Evolutionary conservation across 2,113 vertebrate genomes (phyloP).

Genomic region (Nanorana parkeri): DNA sequence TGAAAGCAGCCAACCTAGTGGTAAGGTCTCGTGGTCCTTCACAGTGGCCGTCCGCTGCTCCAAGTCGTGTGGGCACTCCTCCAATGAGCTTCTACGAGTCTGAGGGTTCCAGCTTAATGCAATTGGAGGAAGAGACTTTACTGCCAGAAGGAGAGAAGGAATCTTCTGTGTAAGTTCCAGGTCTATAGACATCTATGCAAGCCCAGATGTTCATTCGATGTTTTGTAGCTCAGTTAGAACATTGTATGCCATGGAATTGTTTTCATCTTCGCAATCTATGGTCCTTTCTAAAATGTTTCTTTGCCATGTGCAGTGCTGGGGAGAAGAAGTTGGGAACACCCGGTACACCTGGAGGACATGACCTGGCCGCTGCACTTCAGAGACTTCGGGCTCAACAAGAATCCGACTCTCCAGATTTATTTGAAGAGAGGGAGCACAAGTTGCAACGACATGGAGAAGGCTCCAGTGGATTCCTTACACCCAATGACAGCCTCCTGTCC

Average conservation of each 20-base stretch:
- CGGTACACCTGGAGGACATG: conserved; percentile 77
- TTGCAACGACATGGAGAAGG: conserved; percentile 68
- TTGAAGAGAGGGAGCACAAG: conserved; percentile 77
- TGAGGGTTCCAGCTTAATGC: conserved; percentile 66
- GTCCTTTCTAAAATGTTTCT: background rate
- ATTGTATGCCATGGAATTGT: too few species aligned
- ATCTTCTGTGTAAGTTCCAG: background rate
- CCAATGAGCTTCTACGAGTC: conserved; percentile 70
- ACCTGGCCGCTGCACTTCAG: conserved; percentile 81
- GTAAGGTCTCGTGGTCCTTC: conserved; percentile 71
- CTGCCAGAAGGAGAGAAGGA: rapidly evolving
- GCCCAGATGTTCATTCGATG: too few species aligned
- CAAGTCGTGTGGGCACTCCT: conserved; percentile 77
- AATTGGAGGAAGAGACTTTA: background rate
- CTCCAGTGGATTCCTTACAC: conserved; percentile 83
- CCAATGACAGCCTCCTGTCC: conserved; percentile 78
- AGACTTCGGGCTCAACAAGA: conserved; percentile 79
- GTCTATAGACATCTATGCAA: background rate
- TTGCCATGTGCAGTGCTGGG: conserved; percentile 42
- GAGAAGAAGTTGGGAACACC: conserved; percentile 72
- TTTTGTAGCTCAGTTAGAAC: background rate
- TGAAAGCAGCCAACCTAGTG: conserved; percentile 77
- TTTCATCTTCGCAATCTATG: background rate
- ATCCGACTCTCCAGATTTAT: conserved; percentile 74
- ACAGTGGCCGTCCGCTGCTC: conserved; percentile 59